These are phyloP conservation scores for Corydoras maculifer DNA, from an alignment of 2,113 vertebrate species.

Conservation along the genomic window DNA sequence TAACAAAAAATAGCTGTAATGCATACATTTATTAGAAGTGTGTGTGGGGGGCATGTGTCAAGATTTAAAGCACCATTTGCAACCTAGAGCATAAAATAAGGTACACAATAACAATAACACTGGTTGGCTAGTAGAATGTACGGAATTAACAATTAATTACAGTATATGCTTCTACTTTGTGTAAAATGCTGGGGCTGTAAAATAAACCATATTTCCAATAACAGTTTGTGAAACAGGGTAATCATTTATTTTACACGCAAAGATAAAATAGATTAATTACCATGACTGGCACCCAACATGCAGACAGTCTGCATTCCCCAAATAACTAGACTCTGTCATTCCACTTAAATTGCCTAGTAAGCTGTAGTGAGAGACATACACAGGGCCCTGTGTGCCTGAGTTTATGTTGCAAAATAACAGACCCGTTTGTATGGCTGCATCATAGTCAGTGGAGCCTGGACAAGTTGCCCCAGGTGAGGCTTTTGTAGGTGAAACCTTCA, in stretches of 20 bases:
- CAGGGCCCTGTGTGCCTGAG: conserved; percentile 48
- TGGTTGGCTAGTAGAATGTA: too few species aligned
- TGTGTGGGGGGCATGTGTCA: too few species aligned
- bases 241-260: neutral
- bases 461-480: conserved; percentile 29
- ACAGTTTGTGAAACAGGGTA: neutral
- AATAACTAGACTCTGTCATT: conserved; percentile 61
- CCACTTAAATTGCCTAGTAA: conserved; percentile 59
- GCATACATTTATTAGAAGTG: too few species aligned
- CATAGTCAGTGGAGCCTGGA: conserved; percentile 22
- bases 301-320: conserved; percentile 59
- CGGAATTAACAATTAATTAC: too few species aligned
- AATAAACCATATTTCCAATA: conserved; percentile 8
- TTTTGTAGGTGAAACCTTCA: conserved; percentile 25
- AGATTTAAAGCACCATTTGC: too few species aligned
- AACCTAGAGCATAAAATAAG: too few species aligned
- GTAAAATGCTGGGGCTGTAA: neutral
- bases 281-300: conserved; percentile 44
- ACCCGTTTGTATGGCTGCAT: conserved; percentile 48
- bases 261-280: conserved; percentile 54
- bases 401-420: conserved; percentile 45
- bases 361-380: conserved; percentile 49
- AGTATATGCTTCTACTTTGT: too few species aligned
- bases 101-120: too few species aligned
- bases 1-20: too few species aligned